Base-by-base conservation (phyloP, 2,797 vertebrate genomes). In the Fratercula arctica region DNA sequence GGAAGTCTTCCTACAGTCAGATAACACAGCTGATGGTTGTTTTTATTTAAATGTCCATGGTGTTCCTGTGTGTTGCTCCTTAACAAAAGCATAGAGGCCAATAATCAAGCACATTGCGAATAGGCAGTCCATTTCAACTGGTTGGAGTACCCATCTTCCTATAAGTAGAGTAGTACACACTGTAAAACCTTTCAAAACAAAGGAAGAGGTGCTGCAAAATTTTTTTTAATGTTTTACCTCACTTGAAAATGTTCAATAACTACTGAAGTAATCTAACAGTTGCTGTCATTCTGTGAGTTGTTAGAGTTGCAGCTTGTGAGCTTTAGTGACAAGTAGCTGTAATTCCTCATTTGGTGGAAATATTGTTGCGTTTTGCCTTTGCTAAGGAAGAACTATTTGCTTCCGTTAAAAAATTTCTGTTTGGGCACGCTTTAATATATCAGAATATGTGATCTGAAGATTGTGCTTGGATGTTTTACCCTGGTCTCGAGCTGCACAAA, bases 81-180 rank as follows among this genome's bases (percentile, higher is more conserved):
- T 45, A 18, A 37, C 28, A 45, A 20, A 45, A 69, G 24, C 21
- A 4, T 2, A 31, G 51, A 63, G 46, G 23, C 16, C 64, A 37
- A 6, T 33, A 28, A 37, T 43, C 5, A 23, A 67, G 33, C 5
- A 1, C 26, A 7, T 17, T 64, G n/a, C 2, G 11, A 46, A 59
- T 16, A 67, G 41, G 28, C 43, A 21, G 14, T 13, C 63, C 3
- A 1, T 23, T 64, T 45, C 39, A 33, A 4, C 66, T 37, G 6
- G 19, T 56, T 37, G 39, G 23, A 48, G 39, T 10, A 19, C 31
- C 29, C 21, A 6, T 80, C 16, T 23, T 53, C 13, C 4, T 11
- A 14, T 5, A 35, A 61, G 73, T 2, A 43, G 73, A 41, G 41
- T 53, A 5, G 37, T 35, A 2, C 19, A 9, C 2, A 0, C 20